Evolutionary conservation across 1,140 invertebrate species (phyloP).

Genomic region (Brevipalpus yothersi): DNA sequence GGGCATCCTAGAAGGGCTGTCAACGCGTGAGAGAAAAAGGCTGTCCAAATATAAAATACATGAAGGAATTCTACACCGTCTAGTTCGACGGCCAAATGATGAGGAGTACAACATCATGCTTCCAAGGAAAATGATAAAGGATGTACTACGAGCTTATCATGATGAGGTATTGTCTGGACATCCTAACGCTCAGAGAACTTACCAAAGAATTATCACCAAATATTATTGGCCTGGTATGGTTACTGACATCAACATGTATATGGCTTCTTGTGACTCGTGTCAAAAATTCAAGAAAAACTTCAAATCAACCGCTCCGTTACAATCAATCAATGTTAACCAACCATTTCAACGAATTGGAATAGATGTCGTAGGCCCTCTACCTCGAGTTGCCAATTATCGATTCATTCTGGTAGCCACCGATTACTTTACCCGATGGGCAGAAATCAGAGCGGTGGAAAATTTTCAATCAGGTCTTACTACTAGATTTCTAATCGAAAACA

Average conservation of each 20-base stretch:
- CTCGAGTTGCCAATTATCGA: background rate
- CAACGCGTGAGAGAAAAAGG: no score
- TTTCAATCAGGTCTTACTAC: background rate
- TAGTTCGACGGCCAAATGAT: background rate
- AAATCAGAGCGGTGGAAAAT: slow-evolving; percentile 10
- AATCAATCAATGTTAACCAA: slow-evolving; percentile 1
- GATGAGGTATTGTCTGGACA: slow-evolving; percentile 10
- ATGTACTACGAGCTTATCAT: background rate
- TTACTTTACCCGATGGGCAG: slow-evolving; percentile 14
- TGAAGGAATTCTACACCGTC: background rate
- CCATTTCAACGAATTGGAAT: slow-evolving; percentile 13
- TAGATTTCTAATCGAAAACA: background rate
- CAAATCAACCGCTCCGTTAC: background rate
- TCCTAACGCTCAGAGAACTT: slow-evolving; percentile 11
- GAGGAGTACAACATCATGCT: background rate
- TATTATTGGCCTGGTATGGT: slow-evolving; percentile 13
- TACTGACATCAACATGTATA: slow-evolving; percentile 6
- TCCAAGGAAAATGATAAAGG: background rate
- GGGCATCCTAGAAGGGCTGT: no score
- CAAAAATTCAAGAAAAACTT: background rate
- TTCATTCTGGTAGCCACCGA: slow-evolving; percentile 14
- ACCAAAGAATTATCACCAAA: slow-evolving; percentile 4
- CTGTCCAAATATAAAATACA: background rate
- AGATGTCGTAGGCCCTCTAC: slow-evolving; percentile 14
- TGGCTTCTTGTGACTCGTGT: slow-evolving; percentile 10